Evolutionary conservation across 1,140 invertebrate species (phyloP).

Genomic region (Heliothis virescens): DNA sequence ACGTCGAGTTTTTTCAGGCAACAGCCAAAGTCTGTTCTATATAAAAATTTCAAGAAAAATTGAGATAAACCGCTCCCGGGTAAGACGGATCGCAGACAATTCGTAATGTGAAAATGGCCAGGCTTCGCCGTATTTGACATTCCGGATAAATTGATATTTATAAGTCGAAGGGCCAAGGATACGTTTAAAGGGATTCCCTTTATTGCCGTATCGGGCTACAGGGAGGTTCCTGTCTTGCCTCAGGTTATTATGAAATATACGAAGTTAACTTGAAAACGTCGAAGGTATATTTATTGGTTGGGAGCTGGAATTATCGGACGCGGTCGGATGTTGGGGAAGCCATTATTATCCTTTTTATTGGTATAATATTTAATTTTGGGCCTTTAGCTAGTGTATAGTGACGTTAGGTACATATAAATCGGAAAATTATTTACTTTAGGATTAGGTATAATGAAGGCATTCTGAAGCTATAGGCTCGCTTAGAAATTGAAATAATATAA

Average conservation of each 20-base stretch:
- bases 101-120: constrained; percentile 78
- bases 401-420: constrained; percentile 77
- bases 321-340: constrained; percentile 78
- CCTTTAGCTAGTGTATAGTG: constrained; percentile 72
- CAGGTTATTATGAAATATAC: constrained; percentile 84
- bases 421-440: constrained; percentile 70
- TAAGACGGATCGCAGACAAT: constrained; percentile 74
- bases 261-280: constrained; percentile 81
- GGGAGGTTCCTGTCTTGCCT: constrained; percentile 79
- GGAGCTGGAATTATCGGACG: constrained; percentile 77
- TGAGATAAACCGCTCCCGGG: constrained; percentile 65
- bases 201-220: constrained; percentile 75
- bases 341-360: constrained; percentile 85
- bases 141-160: constrained; percentile 86
- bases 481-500: too few species aligned
- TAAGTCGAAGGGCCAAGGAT: constrained; percentile 80
- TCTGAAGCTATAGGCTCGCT: constrained; percentile 10
- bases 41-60: constrained; percentile 75
- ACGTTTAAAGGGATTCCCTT: constrained; percentile 84
- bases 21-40: constrained; percentile 59
- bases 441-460: constrained; percentile 38
- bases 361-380: constrained; percentile 86
- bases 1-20: constrained; percentile 46
- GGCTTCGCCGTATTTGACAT: constrained; percentile 79
- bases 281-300: constrained; percentile 83